Evolutionary conservation across 2,888 invertebrate genomes (phyloP), one percentile per base, ranked within the genome.

Genomic region (Orgyia antiqua): DNA sequence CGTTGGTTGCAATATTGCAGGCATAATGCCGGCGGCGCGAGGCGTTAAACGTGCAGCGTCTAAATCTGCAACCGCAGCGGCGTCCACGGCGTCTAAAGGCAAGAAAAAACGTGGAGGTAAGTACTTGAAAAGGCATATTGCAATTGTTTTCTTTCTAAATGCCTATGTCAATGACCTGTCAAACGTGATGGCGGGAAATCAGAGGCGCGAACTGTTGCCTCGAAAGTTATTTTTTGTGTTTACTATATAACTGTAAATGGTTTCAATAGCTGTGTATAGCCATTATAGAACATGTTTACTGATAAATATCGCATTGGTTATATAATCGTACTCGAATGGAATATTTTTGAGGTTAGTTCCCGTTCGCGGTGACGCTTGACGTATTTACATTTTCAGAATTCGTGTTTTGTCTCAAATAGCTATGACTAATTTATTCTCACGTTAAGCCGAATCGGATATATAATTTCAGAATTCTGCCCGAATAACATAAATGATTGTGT

Each of bases 151-250:
- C 80, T 77, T 82, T 80, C 66, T 70, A 73, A 58, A 15, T 52
- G 55, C 40, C 70, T 68, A 83, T 74, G 84, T 83, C 84, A 84
- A 76, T 83, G 84, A 83, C 82, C 84, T 84, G 82, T 83, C 84
- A 84, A 79, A 75, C 55, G 64, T 62, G 62, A 83, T 84, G 84
- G 86, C 86, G 84, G 84, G 84, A 86, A 86, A 82, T 53, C 50
- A 51, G 64, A 66, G 61, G 58, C 62, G 50, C 53, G 44, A 31
- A 51, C 39, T 42, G 40, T 51, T 32, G 44, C 48, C 34, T 28
- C 40, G 44, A 26, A 42, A 42, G 41, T 39, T 45, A 33, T 39
- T 51, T 49, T 44, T 45, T 39, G 39, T 58, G 41, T 58, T 55
- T 49, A 36, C 36, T 32, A 37, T 28, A 12, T 52, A 51, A 46